phyloP scores from a whole-genome alignment of 2,797 vertebrate species.

The Scolopax bukidnonensis region DNA sequence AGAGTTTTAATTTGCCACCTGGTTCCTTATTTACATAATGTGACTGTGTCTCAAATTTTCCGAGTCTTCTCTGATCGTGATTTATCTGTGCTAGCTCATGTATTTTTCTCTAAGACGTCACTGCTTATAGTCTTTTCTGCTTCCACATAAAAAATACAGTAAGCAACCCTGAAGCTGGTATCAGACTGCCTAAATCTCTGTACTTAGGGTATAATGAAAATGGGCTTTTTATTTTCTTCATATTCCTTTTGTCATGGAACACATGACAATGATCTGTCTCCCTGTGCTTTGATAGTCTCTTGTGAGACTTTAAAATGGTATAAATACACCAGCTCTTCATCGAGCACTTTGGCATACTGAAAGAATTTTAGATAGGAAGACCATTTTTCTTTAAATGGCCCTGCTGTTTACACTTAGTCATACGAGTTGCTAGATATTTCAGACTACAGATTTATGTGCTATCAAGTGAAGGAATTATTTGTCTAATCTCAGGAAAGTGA shows the following conservation, averaged over 20 bases:
- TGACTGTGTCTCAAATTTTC: background rate
- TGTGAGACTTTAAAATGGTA: background rate
- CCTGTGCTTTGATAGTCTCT: background rate
- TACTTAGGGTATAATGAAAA: background rate
- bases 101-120: background rate
- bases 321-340: constrained; percentile 10
- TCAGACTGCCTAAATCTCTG: background rate
- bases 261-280: background rate
- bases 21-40: background rate
- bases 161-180: background rate
- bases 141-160: background rate
- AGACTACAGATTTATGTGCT: background rate
- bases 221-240: background rate
- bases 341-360: background rate
- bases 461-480: background rate
- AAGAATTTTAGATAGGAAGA: background rate
- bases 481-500: background rate
- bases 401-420: background rate
- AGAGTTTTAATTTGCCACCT: background rate
- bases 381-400: background rate
- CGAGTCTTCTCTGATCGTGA: background rate
- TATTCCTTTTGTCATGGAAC: background rate
- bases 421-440: constrained; percentile 17
- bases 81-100: rapidly evolving
- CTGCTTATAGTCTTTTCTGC: background rate